Evolutionary conservation across 2,888 invertebrate species (phyloP), one percentile per base, ranked within the genome.

Genomic region (Trissolcus brochymenae): DNA sequence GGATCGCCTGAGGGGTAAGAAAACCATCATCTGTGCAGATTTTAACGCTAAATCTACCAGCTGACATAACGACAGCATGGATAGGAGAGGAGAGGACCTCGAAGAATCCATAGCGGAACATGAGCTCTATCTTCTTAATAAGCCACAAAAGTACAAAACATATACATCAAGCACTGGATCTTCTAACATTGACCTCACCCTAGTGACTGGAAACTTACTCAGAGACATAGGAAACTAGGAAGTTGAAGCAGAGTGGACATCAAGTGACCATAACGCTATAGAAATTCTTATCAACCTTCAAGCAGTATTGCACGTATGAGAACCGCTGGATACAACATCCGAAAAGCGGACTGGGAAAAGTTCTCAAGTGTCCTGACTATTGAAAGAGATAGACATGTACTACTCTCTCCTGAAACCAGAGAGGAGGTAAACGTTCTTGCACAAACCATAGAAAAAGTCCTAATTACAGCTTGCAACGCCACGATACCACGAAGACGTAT

Each of bases 241-340:
- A 17, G 43, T 60, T 1, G 0, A 7, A 4, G 7, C 51, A 0
- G 21, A 40, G 13, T 67, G 59, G 62, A 40, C 64, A 0, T 61
- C 68, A 1, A 73, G 72, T 14, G 77, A 77, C 25, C 77, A 77
- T 41, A 67, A 72, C 14, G 59, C 59, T 0, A 72, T 76, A 1
- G 53, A 56, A 17, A 59, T 76, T 2, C 16, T 11, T 1, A 14
- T 74, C 13, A 19, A 41, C 41, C 11, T n/a, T n/a, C n/a, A n/a
- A n/a, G n/a, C n/a, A n/a, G n/a, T n/a, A n/a, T n/a, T n/a, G n/a
- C n/a, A n/a, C n/a, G n/a, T 13, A 41, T n/a, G 2, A 41, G 4
- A 4, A 9, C 11, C 4, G n/a, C 41, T 3, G 41, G 41, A 13
- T 41, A 41, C n/a, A 41, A 41, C 4, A n/a, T n/a, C 41, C 1